Conservation (phyloP, 2,113 vertebrate genomes). For the Onychorhynchus coronatus region DNA sequence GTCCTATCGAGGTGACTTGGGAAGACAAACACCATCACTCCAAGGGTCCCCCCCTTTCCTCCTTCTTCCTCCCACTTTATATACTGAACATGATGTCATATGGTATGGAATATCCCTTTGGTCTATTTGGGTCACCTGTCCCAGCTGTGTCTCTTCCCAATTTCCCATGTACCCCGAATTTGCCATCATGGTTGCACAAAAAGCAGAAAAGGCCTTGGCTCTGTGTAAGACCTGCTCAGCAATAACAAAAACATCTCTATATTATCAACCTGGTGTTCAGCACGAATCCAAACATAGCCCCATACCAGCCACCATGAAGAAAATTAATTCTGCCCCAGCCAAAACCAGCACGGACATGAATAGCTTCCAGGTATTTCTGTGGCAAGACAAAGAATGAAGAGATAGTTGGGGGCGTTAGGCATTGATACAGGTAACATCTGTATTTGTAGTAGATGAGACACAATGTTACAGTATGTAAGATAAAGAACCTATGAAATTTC, state of each 20-base stretch:
- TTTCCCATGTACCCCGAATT: not conserved
- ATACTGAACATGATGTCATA: not conserved
- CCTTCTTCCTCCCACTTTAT: not conserved
- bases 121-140: not conserved
- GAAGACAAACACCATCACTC: not conserved
- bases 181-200: fast-evolving
- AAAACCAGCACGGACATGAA: not conserved
- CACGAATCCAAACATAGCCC: not conserved
- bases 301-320: not conserved
- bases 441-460: not conserved
- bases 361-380: not conserved
- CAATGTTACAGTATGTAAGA: not conserved
- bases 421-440: not conserved
- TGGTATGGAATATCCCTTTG: not conserved
- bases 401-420: not conserved
- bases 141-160: not conserved
- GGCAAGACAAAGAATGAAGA: not conserved
- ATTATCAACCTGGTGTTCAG: not conserved
- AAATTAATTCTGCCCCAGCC: not conserved
- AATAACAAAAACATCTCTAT: not conserved
- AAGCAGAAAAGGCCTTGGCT: not conserved
- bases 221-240: not conserved
- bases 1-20: not conserved
- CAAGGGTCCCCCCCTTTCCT: not conserved
- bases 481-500: not conserved